Percentiles rank a stretch among this genome's conserved stretches.
phyloP scores from a whole-genome alignment of 1,140 invertebrate genomes.

The Augochlora pura region DNA sequence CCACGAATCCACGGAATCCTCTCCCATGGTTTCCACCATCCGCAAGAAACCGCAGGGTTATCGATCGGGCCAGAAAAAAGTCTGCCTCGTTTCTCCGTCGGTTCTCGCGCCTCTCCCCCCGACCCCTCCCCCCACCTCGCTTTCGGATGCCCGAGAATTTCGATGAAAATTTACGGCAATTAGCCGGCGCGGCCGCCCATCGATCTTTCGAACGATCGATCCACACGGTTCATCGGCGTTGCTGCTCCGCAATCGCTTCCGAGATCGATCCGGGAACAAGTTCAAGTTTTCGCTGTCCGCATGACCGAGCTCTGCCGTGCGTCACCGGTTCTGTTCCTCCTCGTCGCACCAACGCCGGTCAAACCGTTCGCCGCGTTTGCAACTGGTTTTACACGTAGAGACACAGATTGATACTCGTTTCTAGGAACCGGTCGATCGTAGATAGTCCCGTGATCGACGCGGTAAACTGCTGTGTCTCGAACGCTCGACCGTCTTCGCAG shows the following conservation, averaged over 20 bases:
- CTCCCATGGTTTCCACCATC: background rate
- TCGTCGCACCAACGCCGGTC: background rate
- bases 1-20: constrained; percentile 2
- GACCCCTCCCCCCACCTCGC: no score
- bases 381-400: no score
- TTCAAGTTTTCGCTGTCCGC: constrained; percentile 4
- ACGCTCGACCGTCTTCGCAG: no score
- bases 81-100: background rate
- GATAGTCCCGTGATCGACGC: no score
- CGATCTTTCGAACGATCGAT: background rate
- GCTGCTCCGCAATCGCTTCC: background rate
- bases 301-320: background rate
- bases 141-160: no score
- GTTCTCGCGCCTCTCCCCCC: background rate
- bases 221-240: constrained; percentile 5
- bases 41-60: background rate
- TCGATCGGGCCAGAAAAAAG: constrained; percentile 5
- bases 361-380: background rate
- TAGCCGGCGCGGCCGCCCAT: no score
- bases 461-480: no score
- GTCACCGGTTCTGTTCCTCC: background rate
- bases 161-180: no score
- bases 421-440: no score
- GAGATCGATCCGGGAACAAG: background rate
- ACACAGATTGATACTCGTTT: no score